Conservation (phyloP, 2,888 invertebrate species). For the Polydrusus tereticollis region DNA sequence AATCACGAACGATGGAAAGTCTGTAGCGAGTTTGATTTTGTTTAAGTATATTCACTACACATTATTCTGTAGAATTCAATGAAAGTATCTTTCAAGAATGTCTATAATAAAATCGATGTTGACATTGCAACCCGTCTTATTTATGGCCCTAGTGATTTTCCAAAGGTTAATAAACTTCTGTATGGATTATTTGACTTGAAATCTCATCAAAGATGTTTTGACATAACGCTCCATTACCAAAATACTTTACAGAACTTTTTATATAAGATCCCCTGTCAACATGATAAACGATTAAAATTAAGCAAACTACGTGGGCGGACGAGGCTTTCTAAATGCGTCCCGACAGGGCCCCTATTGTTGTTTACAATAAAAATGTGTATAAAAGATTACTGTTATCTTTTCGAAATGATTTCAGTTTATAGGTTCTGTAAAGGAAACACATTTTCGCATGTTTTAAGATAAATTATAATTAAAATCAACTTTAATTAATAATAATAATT, state of each 20-base stretch:
- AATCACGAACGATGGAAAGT: too few species aligned
- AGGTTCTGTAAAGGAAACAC: too few species aligned
- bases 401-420: neutral
- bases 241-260: neutral
- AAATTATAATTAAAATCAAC: too few species aligned
- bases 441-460: too few species aligned
- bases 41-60: too few species aligned
- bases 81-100: too few species aligned
- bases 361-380: neutral
- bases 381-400: neutral
- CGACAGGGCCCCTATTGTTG: neutral
- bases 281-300: constrained; percentile 16
- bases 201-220: constrained; percentile 4
- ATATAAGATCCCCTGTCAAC: constrained; percentile 5
- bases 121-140: neutral
- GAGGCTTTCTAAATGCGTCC: constrained; percentile 2
- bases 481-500: too few species aligned
- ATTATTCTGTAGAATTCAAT: too few species aligned
- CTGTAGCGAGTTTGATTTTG: too few species aligned
- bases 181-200: neutral
- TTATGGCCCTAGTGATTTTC: neutral
- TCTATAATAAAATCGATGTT: neutral
- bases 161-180: neutral
- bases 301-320: constrained; percentile 3
- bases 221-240: constrained; percentile 8